A percentile compares a stretch with the other conserved stretches of the same genome.
phyloP scores from a whole-genome alignment of 2,797 vertebrate species.

The Oryzias sinensis region DNA sequence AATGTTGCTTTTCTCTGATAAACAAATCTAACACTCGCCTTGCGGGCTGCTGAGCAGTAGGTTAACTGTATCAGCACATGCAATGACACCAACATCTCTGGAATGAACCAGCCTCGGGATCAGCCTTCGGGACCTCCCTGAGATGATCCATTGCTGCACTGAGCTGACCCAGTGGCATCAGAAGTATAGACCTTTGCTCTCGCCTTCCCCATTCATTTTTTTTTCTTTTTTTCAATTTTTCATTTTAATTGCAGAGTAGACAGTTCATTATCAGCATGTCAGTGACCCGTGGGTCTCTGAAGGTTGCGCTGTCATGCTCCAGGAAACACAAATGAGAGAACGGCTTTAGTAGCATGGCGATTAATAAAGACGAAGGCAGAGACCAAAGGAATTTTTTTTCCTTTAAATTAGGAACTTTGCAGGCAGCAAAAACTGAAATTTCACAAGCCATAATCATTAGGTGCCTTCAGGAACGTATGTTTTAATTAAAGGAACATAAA shows the following conservation, averaged over 20 bases:
- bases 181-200: constrained; percentile 33
- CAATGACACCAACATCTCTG: constrained; percentile 32
- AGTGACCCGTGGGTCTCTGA: constrained; percentile 74
- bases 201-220: constrained; percentile 12
- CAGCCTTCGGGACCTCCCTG: constrained; percentile 20
- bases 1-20: no score
- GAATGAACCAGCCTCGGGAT: constrained; percentile 8
- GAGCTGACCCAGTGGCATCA: constrained; percentile 59
- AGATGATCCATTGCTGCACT: constrained; percentile 28
- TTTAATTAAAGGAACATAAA: background rate
- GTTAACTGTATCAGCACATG: constrained; percentile 6
- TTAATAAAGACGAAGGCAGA: constrained; percentile 30
- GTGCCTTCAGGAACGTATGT: background rate
- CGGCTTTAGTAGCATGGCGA: constrained; percentile 36
- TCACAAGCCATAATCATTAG: constrained; percentile 2
- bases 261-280: constrained; percentile 78
- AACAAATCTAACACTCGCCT: no score
- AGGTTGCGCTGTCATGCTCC: constrained; percentile 68
- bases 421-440: background rate
- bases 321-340: constrained; percentile 57
- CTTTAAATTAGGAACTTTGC: constrained; percentile 1
- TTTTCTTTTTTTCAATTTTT: constrained; percentile 70
- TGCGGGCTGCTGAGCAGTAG: no score
- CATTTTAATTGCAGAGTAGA: constrained; percentile 79
- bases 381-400: constrained; percentile 8